Base-by-base conservation (phyloP, 2,113 vertebrate genomes). In the Sakesphorus luctuosus region DNA sequence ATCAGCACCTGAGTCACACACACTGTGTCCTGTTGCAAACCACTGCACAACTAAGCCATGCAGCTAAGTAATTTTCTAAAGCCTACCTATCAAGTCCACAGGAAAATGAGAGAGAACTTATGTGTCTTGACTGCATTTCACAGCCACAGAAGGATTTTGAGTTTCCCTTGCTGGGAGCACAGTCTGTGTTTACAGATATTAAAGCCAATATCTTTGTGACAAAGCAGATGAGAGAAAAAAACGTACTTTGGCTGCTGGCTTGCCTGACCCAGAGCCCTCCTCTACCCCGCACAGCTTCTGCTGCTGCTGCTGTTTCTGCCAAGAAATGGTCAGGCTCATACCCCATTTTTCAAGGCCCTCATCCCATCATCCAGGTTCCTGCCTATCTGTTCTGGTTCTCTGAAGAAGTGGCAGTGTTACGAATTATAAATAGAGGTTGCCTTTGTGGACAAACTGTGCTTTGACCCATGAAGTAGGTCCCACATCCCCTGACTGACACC, bases 401-500 rank as follows among this genome's bases (percentile, higher is more conserved):
- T 23, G 38, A 25, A 76, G 38, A 75, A 79, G 35, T 1, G 0
- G 7, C 50, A 62, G 18, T 11, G 6, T 40, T 61, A 43, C 0
- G 0, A 69, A 10, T 7, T 58, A 46, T 9, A 46, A 71, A 28
- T 1, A 61, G 33, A 71, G 24, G 9, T 15, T 92, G n/a, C 8
- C 46, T 75, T 53, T 74, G 50, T 23, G 38, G 25, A 61, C 31
- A 74, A 77, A 46, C 28, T 10, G 3, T 26, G 15, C 14, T 65
- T 28, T 58, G 31, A 59, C 13, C 31, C 1, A 0, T 25, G 33
- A 67, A 58, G 25, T 2, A 79, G 10, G 7, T 73, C 29, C 36
- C 62, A 63, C 0, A 0, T 77, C 74, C 77, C 47, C 40, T 69
- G 28, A 3, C 7, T 6, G 4, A 40, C 46, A 52, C 1, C 2